Conservation (phyloP, 2,113 vertebrate genomes). For the Fregata magnificens region DNA sequence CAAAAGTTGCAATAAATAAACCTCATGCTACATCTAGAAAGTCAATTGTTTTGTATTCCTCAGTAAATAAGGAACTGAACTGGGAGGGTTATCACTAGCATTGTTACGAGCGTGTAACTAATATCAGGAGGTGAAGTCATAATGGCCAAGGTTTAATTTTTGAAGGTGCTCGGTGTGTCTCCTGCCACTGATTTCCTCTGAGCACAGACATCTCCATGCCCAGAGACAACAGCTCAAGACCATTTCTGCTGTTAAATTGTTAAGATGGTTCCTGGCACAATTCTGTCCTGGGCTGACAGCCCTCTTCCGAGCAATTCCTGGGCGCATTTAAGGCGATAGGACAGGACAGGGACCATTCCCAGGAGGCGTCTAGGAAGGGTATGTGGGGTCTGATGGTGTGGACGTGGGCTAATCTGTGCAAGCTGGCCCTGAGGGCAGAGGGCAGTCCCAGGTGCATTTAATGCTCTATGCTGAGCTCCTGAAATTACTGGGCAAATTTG, state of each 20-base stretch:
- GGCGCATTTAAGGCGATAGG: background rate
- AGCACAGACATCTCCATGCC: background rate
- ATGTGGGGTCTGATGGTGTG: background rate
- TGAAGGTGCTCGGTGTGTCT: background rate
- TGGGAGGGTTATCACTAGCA: background rate
- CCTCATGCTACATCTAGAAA: conserved; percentile 45
- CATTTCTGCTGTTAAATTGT: background rate
- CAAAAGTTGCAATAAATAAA: conserved; percentile 52
- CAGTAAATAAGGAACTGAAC: background rate
- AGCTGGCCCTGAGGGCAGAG: background rate
- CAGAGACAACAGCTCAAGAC: background rate
- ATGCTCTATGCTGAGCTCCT: background rate
- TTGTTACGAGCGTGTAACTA: background rate
- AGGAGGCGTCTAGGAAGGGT: background rate
- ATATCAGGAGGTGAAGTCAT: background rate
- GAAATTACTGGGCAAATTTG: background rate
- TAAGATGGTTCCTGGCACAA: background rate
- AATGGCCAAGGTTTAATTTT: background rate
- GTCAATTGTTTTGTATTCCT: conserved; percentile 60
- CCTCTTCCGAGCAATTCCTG: background rate
- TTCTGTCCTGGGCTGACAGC: background rate
- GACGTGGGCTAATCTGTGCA: background rate
- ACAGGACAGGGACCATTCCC: background rate
- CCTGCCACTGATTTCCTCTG: background rate
- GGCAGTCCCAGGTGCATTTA: background rate